Base-by-base conservation (phyloP, 1,140 invertebrate genomes). In the Mizuhopecten yessoensis region DNA sequence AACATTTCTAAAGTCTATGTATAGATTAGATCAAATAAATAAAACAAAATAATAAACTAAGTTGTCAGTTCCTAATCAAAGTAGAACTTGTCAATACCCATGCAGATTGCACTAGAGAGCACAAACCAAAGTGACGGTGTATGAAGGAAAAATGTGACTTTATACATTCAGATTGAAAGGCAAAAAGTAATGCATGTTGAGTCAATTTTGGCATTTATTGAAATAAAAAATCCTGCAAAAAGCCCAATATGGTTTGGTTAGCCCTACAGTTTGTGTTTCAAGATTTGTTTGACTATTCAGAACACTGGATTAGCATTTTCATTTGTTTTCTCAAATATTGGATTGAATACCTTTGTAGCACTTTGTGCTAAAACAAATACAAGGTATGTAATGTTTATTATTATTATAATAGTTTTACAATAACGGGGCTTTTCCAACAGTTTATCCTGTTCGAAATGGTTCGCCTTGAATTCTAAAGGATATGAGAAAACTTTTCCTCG, bases 131-230 rank as follows among this genome's bases (percentile, higher is more conserved):
- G 57, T 49, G 45, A 49, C 20, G 45, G 45, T 75, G 57, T 75
- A 17, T 75, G 57, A 75, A 75, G 57, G 57, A 75, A 57, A n/a
- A 75, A 75, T 75, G 57, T 75, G 57, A 29, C n/a, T 75, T 39
- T 75, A 75, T 75, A 75, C 57, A 75, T 75, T 75, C 57, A 75
- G 57, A 75, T 75, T 75, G 57, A 75, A 75, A 75, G 57, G 57
- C 57, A 75, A n/a, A 75, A 5, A n/a, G 1, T 75, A 75, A 75
- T 75, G 57, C 57, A 75, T 75, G 57, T 75, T 75, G 57, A 75
- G 57, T 75, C 57, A 75, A 75, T 75, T 75, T 75, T 75, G 57
- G 57, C 57, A 75, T 75, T 75, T n/a, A 45, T 45, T 17, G 42
- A 45, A 45, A 75, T 75, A 75, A 75, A 75, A 5, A n/a, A 75